Base-by-base conservation (phyloP, 1,140 invertebrate genomes). In the Conus ventricosus region DNA sequence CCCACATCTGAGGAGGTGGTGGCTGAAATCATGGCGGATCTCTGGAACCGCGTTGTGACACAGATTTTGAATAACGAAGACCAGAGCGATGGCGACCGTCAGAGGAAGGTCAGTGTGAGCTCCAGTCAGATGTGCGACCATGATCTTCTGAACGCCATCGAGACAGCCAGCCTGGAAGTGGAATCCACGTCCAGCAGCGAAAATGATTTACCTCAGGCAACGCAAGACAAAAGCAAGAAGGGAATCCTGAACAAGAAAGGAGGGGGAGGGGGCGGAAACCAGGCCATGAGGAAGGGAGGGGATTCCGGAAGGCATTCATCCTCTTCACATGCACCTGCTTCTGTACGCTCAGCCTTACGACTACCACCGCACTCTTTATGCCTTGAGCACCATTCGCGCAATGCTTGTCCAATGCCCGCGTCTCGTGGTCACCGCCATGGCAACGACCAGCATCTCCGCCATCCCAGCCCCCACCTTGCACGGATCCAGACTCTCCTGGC, bases 341-440 rank as follows among this genome's bases (percentile, higher is more conserved):
- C 95, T 98, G 0, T 98, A 98, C 91, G 96, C 97, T 89, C 97
- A 97, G 90, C 96, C 97, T 25, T 98, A 97, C 91, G 98, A 98
- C 94, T 97, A 97, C 0, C 96, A 96, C 63, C 96, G 97, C 91
- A 97, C 97, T 11, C 95, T 98, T 0, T 98, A 98, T 93, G 97
- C 97, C n/a, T 94, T 98, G 25, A 96, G 96, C 82, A 97, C 97
- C 0, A 93, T 98, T 0, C 96, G 97, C 82, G 97, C 97, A 90
- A 97, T 98, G 90, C 95, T 98, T 39, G 92, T 96, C 51, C 96
- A 97, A 17, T 97, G 97, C 93, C 96, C 97, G 0, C 95, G 97
- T 86, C 96, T 97, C 76, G 97, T 97, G 89, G 95, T 98, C 0
- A 97, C 96, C 87, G 96, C 96, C 10, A 96, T 97, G 53, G 96